phyloP scores from a whole-genome alignment of 1,140 invertebrate genomes.

The Cydia pomonella region DNA sequence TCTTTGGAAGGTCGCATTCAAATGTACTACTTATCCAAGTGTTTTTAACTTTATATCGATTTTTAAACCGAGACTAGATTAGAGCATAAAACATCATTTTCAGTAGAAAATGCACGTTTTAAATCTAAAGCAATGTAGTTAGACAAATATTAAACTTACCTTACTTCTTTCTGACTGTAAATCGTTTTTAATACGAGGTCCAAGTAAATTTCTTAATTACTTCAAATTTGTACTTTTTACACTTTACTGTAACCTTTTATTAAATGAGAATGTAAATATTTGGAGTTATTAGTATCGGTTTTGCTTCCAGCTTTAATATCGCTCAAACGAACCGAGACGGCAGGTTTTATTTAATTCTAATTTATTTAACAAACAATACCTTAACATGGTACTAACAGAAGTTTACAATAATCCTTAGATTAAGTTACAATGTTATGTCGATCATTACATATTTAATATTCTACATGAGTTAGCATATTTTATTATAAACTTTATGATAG shows the following conservation, averaged over 20 bases:
- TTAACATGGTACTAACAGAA: slow-evolving; percentile 59
- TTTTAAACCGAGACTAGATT: too few species aligned
- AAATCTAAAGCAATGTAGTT: neutral
- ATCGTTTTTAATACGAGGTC: neutral
- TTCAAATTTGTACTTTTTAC: slow-evolving; percentile 17
- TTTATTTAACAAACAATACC: slow-evolving; percentile 59
- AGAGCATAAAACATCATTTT: neutral
- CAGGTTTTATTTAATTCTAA: slow-evolving; percentile 54
- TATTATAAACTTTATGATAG: slow-evolving; percentile 72
- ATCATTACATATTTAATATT: slow-evolving; percentile 67
- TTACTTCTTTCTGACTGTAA: neutral
- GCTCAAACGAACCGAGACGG: slow-evolving; percentile 53
- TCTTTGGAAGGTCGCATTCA: too few species aligned
- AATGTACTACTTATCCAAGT: too few species aligned
- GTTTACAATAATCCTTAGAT: slow-evolving; percentile 54
- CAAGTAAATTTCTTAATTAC: slow-evolving; percentile 9
- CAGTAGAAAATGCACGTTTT: neutral
- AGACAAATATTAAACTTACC: neutral
- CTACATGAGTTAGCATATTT: slow-evolving; percentile 69
- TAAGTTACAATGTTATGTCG: slow-evolving; percentile 57
- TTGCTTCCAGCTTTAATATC: slow-evolving; percentile 56
- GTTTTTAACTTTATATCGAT: too few species aligned
- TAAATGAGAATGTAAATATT: slow-evolving; percentile 30
- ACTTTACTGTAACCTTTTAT: slow-evolving; percentile 13
- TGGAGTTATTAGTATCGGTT: slow-evolving; percentile 10